Base-by-base conservation (phyloP, 2,113 vertebrate species). In the Tinamus guttatus region DNA sequence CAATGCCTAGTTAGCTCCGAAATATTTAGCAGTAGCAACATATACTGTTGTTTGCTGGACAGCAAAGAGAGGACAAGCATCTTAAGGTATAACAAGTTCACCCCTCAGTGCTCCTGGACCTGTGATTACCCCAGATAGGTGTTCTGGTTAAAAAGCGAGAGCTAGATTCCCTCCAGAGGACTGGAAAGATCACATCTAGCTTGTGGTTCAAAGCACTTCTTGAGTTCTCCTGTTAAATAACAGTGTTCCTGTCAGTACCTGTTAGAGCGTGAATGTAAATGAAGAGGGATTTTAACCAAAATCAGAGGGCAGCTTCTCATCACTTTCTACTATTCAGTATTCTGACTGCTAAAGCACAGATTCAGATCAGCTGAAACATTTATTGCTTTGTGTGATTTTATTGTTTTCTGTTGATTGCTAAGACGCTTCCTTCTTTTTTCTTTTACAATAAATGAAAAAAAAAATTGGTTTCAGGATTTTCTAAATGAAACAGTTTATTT, bases 401-500 rank as follows among this genome's bases (percentile, higher is more conserved):
- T 14, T 64, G 6, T 11, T n/a, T 24, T 87, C 95, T 59, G 94
- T 83, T 91, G 34, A 87, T 91, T 91, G 49, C 85, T 77, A 58
- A 82, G 63, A 28, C 18, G 62, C 4, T 85, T 82, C 8, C 1
- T 74, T 58, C 79, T 79, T 89, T 85, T 27, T 89, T 73, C 17
- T 69, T 87, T 69, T 62, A 36, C 40, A 81, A 16, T 60, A 68
- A 75, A 79, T 70, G 4, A 4, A 32, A 30, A n/a, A 56, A 56
- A 4, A 5, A 34, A n/a, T 59, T 77, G 11, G 13, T 88, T 95
- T 92, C 43, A 69, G 56, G 20, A 22, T 65, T 94, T 89, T 69
- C 34, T 71, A 87, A 88, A 63, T 67, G 54, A 58, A 58, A 58
- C 54, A 58, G 28, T 58, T 30, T 65, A 22, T 87, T 89, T 90